These are phyloP conservation scores for Macaca nemestrina DNA, from an alignment of 2,113 vertebrate genomes.

Conservation along the genomic window DNA sequence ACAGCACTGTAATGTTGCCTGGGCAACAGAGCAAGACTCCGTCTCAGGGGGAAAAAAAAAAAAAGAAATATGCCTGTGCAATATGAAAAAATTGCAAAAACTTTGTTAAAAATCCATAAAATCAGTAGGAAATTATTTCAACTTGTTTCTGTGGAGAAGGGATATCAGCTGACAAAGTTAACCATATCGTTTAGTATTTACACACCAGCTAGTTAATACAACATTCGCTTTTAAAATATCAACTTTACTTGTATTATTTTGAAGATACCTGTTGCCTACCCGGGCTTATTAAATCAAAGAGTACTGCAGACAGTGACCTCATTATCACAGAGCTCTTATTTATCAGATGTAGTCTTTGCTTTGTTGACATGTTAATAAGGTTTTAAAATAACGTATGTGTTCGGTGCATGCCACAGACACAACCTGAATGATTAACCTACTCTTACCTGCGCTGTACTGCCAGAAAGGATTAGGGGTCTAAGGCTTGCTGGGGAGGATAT, in stretches of 20 bases:
- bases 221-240: background rate
- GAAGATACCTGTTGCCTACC: background rate
- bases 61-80: background rate
- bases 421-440: background rate
- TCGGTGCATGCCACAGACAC: background rate
- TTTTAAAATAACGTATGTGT: background rate
- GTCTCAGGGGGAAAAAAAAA: accelerated
- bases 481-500: background rate
- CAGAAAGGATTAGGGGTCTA: background rate
- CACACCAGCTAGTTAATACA: background rate
- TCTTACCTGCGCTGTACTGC: background rate
- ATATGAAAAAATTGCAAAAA: background rate
- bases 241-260: background rate
- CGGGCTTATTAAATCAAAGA: background rate
- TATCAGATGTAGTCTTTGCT: slow-evolving; percentile 1
- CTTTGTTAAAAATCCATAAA: background rate
- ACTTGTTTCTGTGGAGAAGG: background rate
- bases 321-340: background rate
- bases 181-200: background rate
- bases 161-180: background rate
- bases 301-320: background rate
- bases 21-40: no score
- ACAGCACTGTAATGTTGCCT: no score
- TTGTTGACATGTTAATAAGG: background rate
- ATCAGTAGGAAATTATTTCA: background rate